Percentiles rank a stretch among this genome's conserved stretches.
Evolutionary conservation across 2,113 vertebrate genomes (phyloP).

Genomic region (Saguinus midas): DNA sequence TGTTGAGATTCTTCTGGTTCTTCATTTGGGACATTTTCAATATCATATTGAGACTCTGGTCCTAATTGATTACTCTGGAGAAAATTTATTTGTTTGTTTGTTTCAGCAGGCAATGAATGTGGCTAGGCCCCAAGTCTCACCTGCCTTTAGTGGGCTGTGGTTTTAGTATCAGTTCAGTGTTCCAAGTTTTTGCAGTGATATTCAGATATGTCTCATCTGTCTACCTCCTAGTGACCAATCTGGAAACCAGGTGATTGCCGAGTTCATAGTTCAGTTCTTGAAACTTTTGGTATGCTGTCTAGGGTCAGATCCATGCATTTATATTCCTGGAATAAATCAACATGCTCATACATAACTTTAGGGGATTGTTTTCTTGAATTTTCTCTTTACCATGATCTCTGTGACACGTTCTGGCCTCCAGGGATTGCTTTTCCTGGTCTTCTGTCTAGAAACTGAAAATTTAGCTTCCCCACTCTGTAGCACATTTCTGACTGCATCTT

Average conservation of each 20-base stretch:
- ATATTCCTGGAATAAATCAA: not conserved
- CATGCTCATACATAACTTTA: not conserved
- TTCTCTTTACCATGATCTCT: not conserved
- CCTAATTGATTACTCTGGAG: not conserved
- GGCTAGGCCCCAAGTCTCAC: not conserved
- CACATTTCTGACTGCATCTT: not conserved
- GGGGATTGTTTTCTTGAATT: not conserved
- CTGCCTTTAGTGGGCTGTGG: not conserved
- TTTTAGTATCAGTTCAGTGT: not conserved
- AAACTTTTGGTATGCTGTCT: not conserved
- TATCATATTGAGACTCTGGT: not conserved
- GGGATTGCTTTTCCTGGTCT: not conserved
- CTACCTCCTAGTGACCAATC: not conserved
- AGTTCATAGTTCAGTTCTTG: not conserved
- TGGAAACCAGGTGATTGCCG: not conserved
- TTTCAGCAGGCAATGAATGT: not conserved
- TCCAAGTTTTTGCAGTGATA: not conserved
- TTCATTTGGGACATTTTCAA: not conserved
- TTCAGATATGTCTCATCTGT: not conserved
- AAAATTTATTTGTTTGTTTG: not conserved
- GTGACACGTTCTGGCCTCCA: not conserved
- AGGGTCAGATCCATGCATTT: not conserved
- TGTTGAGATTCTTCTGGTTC: not conserved
- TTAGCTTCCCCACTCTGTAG: not conserved
- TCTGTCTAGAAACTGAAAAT: not conserved